Evolutionary conservation across 1,140 invertebrate genomes (phyloP), one percentile per base, ranked within the genome.

Genomic region (Gryllus bimaculatus): DNA sequence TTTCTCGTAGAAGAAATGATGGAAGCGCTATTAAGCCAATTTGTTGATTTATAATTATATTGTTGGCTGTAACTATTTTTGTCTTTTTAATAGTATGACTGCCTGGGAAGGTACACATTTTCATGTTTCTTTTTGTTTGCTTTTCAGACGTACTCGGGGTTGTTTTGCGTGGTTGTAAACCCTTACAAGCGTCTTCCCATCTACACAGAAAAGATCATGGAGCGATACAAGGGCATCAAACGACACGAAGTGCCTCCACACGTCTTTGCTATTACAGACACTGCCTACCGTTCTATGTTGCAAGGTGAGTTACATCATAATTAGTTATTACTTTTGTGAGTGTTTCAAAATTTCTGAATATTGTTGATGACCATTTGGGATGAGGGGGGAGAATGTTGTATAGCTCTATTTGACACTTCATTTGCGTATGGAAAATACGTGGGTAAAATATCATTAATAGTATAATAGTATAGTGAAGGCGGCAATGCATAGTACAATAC

Each of bases 161-260:
- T 99, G 79, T 99, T 99, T 90, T 99, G 98, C 88, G 98, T 99
- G 82, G 98, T 99, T 81, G 96, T 99, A 74, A 99, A 99, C 89
- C 98, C 98, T 7, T 99, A 99, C 91, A 98, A 99, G 88, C 94
- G 94, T 86, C 90, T 99, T 84, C 97, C 98, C 79, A 99, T 99
- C 87, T 99, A 99, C 90, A 98, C 97, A 84, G 97, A 98, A 87
- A 97, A 97, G 88, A 96, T 99, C 80, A 98, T 99, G 91, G 98
- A 99, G 86, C 90, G 97, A 86, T 99, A 99, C 89, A 99, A 99
- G 91, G 98, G 98, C 80, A 99, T 99, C 87, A 99, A 99, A 88
- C 88, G 98, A 83, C 97, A 99, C 89, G 98, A 99, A 89, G 96
- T 99, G 78, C 98, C 98, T 79, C 98, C 98, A 47, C 98, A 99